Conservation (phyloP, 2,888 invertebrate species). For the Scaptomyza caliginosa region DNA sequence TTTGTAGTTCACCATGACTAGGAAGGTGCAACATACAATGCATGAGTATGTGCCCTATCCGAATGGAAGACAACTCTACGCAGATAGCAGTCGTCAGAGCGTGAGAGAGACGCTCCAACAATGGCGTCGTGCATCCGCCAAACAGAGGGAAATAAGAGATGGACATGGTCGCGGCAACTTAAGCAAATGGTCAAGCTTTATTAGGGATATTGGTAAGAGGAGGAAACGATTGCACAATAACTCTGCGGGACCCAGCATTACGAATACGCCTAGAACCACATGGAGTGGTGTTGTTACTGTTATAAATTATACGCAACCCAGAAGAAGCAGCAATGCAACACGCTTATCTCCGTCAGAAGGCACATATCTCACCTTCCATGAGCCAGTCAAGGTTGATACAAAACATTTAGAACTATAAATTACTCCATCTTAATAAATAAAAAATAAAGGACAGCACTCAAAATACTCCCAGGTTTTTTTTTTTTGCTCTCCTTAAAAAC, state of each 20-base stretch:
- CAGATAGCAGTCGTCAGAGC: slow-evolving; percentile 17
- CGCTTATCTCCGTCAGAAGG: background rate
- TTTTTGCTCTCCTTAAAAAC: background rate
- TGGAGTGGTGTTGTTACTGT: background rate
- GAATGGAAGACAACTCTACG: background rate
- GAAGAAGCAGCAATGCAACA: background rate
- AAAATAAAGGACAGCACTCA: slow-evolving; percentile 16
- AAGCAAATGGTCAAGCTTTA: background rate
- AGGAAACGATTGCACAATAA: background rate
- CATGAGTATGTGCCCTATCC: background rate
- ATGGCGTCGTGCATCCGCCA: slow-evolving; percentile 9
- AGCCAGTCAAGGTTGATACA: background rate
- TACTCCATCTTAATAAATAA: background rate
- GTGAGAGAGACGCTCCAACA: background rate
- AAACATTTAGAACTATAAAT: background rate
- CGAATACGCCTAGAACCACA: background rate
- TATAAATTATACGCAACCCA: background rate
- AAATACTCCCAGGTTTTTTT: slow-evolving; percentile 2
- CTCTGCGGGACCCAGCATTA: too few species aligned
- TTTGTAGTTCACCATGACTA: background rate
- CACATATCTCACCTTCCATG: background rate
- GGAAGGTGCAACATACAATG: background rate
- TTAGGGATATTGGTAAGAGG: background rate
- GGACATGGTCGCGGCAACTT: too few species aligned
- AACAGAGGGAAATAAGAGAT: background rate